Evolutionary conservation across 1,140 invertebrate genomes (phyloP).

Genomic region (Calephelis nemesis): DNA sequence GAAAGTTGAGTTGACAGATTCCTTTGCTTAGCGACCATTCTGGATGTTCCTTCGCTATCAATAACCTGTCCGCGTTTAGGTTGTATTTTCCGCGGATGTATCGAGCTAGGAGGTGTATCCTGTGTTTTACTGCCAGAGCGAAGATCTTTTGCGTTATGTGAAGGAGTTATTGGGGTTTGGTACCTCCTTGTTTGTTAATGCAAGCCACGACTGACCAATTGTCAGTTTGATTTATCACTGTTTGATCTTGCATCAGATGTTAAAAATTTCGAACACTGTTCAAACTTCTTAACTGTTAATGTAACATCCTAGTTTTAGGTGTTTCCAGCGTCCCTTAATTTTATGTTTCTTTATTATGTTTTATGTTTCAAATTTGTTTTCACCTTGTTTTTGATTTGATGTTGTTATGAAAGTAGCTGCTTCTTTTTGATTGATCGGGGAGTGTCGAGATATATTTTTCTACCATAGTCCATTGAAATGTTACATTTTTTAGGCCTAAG

Average conservation of each 20-base stretch:
- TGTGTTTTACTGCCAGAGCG: background rate
- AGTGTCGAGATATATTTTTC: background rate
- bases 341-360: no score
- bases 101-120: background rate
- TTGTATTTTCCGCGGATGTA: background rate
- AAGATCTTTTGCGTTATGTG: background rate
- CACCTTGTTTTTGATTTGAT: background rate
- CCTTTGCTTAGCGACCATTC: background rate
- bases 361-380: background rate
- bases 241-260: background rate
- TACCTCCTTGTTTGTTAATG: background rate
- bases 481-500: no score
- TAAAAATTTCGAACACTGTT: background rate
- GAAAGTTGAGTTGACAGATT: background rate
- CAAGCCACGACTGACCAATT: background rate
- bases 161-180: background rate
- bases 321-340: background rate
- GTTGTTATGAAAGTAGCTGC: background rate
- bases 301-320: background rate
- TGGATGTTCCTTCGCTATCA: background rate
- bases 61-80: background rate
- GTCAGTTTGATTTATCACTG: background rate
- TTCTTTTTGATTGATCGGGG: background rate
- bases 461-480: no score
- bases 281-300: background rate